These are phyloP conservation scores for Neodiprion virginianus DNA, from an alignment of 1,140 invertebrate species.

Conservation along the genomic window DNA sequence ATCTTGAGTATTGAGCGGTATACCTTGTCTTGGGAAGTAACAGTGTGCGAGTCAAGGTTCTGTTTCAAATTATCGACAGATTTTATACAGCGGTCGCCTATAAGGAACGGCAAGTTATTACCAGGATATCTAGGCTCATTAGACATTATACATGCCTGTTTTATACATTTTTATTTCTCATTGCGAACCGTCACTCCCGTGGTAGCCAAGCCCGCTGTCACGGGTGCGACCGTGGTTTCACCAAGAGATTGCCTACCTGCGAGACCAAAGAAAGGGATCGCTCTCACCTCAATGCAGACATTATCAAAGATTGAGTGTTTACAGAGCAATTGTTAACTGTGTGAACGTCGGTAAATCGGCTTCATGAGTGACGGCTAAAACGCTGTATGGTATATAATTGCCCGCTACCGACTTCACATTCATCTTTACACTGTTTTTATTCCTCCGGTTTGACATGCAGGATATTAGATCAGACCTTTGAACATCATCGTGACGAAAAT, in stretches of 20 bases:
- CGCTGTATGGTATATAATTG: background rate
- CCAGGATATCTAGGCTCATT: conserved; percentile 4
- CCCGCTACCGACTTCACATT: background rate
- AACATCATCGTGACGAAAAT: too few species aligned
- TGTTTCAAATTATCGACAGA: background rate
- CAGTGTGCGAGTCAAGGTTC: background rate
- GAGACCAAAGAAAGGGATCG: background rate
- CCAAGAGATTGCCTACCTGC: background rate
- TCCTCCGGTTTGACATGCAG: too few species aligned
- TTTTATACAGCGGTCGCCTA: too few species aligned
- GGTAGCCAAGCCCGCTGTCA: background rate
- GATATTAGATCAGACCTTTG: too few species aligned
- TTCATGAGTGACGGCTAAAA: background rate
- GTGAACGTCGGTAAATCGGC: background rate
- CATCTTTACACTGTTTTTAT: background rate
- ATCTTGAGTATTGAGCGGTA: too few species aligned
- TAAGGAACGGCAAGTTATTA: background rate
- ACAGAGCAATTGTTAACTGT: background rate
- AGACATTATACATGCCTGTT: conserved; percentile 1
- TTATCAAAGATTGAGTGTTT: background rate
- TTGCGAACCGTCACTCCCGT: background rate
- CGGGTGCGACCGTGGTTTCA: background rate
- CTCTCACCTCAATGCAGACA: background rate
- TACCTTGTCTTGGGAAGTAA: too few species aligned
- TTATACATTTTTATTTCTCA: background rate